phyloP scores from a whole-genome alignment of 2,113 vertebrate species.

The Machaerirhynchus nigripectus region DNA sequence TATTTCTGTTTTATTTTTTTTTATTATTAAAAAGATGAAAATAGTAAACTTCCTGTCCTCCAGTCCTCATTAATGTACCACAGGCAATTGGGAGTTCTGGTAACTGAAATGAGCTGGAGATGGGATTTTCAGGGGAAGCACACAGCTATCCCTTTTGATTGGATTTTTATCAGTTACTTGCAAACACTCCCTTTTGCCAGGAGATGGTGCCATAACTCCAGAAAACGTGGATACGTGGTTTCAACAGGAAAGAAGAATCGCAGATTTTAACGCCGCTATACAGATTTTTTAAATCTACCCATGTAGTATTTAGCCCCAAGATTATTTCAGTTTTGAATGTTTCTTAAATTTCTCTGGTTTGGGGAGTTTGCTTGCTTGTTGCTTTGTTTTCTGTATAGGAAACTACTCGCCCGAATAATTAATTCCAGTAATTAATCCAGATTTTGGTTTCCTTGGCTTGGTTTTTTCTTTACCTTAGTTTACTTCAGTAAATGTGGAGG shows the following conservation, averaged over 20 bases:
- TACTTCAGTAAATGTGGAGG: background rate
- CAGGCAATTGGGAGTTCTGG: background rate
- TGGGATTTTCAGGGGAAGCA: background rate
- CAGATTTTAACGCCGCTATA: fast-evolving
- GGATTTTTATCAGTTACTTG: fast-evolving
- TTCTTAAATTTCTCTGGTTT: background rate
- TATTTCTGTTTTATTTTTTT: background rate
- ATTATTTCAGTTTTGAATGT: background rate
- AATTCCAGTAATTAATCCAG: background rate
- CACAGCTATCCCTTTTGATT: fast-evolving
- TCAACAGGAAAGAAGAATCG: background rate
- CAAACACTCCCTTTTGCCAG: background rate
- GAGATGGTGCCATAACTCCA: conserved; percentile 19
- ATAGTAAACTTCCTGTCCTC: background rate
- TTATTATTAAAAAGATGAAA: background rate
- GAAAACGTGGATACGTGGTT: fast-evolving
- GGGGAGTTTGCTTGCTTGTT: fast-evolving
- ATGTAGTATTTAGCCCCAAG: fast-evolving
- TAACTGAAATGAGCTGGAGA: background rate
- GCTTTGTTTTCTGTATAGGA: background rate
- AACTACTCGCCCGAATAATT: background rate
- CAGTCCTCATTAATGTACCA: fast-evolving
- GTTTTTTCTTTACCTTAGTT: background rate
- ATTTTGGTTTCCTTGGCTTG: background rate
- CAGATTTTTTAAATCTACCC: background rate